These are phyloP conservation scores for Diplodus sargus DNA, from an alignment of 2,797 vertebrate genomes.

Conservation along the genomic window DNA sequence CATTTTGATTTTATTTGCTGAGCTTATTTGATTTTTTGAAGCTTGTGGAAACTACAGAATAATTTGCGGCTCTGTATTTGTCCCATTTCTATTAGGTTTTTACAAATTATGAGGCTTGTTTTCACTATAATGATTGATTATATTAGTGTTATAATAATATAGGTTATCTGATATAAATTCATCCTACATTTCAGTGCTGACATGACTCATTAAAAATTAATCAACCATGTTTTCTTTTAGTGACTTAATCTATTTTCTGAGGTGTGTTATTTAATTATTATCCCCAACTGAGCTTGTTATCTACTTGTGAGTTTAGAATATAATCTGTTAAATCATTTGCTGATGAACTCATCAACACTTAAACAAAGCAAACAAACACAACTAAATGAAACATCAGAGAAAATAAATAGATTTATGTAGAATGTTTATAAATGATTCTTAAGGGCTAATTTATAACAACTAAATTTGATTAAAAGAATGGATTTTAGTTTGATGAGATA, in stretches of 20 bases:
- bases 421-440: conserved; percentile 10
- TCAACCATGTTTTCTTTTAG: neutral
- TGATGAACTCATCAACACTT: conserved; percentile 16
- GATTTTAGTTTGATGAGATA: neutral
- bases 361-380: neutral
- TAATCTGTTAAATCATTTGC: conserved; percentile 5
- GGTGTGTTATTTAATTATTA: conserved; percentile 28
- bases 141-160: conserved; percentile 15
- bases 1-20: conserved; percentile 32
- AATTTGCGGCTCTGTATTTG: conserved; percentile 26
- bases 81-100: conserved; percentile 15
- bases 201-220: conserved; percentile 1
- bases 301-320: conserved; percentile 22
- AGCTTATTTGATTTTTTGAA: conserved; percentile 18
- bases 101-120: conserved; percentile 1
- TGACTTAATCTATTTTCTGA: neutral
- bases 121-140: conserved; percentile 15
- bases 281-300: conserved; percentile 2
- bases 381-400: neutral
- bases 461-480: conserved; percentile 13
- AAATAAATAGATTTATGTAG: conserved; percentile 11
- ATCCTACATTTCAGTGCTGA: conserved; percentile 4
- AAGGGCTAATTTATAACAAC: neutral
- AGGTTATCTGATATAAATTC: neutral
- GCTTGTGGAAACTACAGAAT: conserved; percentile 22